These are phyloP conservation scores for Melanostoma mellinum DNA, from an alignment of 2,888 invertebrate species.

Conservation along the genomic window DNA sequence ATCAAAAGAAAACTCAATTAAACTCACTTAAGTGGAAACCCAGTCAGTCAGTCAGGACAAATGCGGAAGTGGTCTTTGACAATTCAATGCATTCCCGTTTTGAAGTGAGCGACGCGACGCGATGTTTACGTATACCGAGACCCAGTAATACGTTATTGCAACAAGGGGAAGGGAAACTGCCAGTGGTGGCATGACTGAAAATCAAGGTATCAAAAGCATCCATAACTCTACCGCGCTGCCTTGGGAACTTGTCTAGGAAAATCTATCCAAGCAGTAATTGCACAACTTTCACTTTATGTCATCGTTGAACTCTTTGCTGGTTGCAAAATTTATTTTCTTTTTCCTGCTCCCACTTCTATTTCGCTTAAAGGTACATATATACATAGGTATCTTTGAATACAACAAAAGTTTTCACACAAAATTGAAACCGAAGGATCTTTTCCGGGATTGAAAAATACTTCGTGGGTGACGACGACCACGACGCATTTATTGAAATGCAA, in stretches of 20 bases:
- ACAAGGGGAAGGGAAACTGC: constrained; percentile 27
- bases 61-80: constrained; percentile 51
- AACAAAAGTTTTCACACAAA: constrained; percentile 13
- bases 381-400: constrained; percentile 15
- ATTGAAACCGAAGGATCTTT: constrained; percentile 41
- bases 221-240: constrained; percentile 6
- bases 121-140: constrained; percentile 23
- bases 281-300: constrained; percentile 71
- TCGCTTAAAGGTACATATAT: not conserved
- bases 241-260: constrained; percentile 41
- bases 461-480: constrained; percentile 57
- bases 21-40: constrained; percentile 31
- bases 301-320: constrained; percentile 65
- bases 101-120: not conserved
- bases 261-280: constrained; percentile 59
- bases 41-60: constrained; percentile 19
- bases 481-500: constrained; percentile 55
- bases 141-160: constrained; percentile 16
- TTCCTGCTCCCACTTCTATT: constrained; percentile 45
- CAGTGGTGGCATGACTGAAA: constrained; percentile 17
- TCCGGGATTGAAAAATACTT: constrained; percentile 31
- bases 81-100: constrained; percentile 32
- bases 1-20: constrained; percentile 20
- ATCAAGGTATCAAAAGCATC: constrained; percentile 39
- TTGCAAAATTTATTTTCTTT: constrained; percentile 50